Evolutionary conservation across 2,113 vertebrate genomes (phyloP), one percentile per base, ranked within the genome.

Genomic region (Herpailurus yagouaroundi): DNA sequence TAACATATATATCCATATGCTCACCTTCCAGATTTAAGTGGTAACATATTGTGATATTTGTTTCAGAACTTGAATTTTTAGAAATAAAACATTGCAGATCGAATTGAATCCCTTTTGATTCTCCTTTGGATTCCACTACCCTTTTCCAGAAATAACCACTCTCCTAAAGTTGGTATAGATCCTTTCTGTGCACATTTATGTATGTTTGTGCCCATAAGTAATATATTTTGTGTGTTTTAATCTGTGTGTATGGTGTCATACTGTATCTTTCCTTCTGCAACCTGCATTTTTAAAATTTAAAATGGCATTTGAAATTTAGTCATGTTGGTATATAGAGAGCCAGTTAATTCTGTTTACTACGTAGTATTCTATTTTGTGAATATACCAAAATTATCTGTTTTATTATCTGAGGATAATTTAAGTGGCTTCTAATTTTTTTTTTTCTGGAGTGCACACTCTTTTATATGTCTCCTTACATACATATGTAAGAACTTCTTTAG

Each of bases 31-130:
- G 33, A 64, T 69, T 60, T 74, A 86, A 94, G 9, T 95, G 21
- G 85, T 50, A 89, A 80, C 45, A 38, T 80, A 69, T 57, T 94
- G 36, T 71, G 41, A 79, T 69, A 68, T 31, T 96, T 97, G n/a
- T 77, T 94, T 77, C 27, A 66, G 45, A 69, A 77, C 52, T 83
- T 91, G 45, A 16, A 48, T 77, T 93, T 85, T 76, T 84, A 73
- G 55, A 88, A 73, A 95, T 87, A 81, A 92, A 93, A 91, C 36
- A 64, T 91, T 93, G 66, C 29, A 64, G 64, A 79, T 71, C 29
- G 19, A 83, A 0, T 79, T 89, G 50, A 64, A 36, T 83, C 50
- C 18, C 18, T 21, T 76, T 79, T 79, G 48, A 71, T 77, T 71
- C 41, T 7, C 50, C n/a, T 80, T 82, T 89, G 80, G 33, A 52